Percentiles rank a stretch among this genome's conserved stretches.
phyloP scores from a whole-genome alignment of 2,888 invertebrate species.

The Netelia melanura region DNA sequence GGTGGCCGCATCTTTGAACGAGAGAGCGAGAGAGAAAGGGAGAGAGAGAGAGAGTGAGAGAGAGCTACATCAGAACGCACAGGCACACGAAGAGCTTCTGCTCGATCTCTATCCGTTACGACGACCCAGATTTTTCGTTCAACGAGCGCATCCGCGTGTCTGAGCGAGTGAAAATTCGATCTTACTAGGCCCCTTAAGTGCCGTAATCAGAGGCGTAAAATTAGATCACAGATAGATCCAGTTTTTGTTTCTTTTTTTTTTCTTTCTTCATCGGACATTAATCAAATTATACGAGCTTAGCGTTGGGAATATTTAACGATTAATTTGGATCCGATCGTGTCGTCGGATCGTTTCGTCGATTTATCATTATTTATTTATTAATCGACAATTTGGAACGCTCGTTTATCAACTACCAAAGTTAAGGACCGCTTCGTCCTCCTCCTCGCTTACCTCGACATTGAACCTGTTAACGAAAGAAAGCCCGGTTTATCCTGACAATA shows the following conservation, averaged over 20 bases:
- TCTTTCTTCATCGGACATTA: neutral
- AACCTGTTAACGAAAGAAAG: constrained; percentile 43
- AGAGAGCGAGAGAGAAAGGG: constrained; percentile 23
- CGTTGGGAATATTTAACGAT: neutral
- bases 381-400: no score
- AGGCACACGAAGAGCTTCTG: constrained; percentile 41
- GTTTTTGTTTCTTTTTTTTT: neutral
- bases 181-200: constrained; percentile 43
- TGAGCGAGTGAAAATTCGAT: constrained; percentile 65
- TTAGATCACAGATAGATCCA: constrained; percentile 47
- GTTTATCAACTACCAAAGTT: neutral
- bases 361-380: neutral
- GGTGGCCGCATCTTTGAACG: constrained; percentile 11
- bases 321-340: neutral
- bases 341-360: neutral
- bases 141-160: constrained; percentile 69
- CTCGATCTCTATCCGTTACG: constrained; percentile 69
- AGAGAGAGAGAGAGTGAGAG: constrained; percentile 19
- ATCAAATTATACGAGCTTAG: neutral
- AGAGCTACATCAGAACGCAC: constrained; percentile 20
- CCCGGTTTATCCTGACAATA: constrained; percentile 59
- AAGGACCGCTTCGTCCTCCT: neutral
- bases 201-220: constrained; percentile 66
- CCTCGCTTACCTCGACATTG: neutral
- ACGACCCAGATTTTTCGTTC: constrained; percentile 68